These are phyloP conservation scores for Kuschelorhynchus macadamiae DNA, from an alignment of 2,888 invertebrate species.

Conservation along the genomic window DNA sequence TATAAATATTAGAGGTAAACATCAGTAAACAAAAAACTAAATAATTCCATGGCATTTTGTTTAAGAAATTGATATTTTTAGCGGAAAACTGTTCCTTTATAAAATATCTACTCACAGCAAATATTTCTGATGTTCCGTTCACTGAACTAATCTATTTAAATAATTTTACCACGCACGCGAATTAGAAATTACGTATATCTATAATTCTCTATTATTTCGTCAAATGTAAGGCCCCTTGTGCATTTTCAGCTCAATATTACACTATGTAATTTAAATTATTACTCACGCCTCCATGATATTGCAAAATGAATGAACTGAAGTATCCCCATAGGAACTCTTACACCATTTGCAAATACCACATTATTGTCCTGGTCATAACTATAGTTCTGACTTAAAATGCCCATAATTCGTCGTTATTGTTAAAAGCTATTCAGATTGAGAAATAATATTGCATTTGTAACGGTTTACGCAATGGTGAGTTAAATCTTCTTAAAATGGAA, in stretches of 20 bases:
- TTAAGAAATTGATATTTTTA: too few species aligned
- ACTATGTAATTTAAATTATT: slow-evolving; percentile 9
- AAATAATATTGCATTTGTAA: slow-evolving; percentile 41
- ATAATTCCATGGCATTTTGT: too few species aligned
- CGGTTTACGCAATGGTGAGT: slow-evolving; percentile 37
- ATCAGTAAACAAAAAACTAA: too few species aligned
- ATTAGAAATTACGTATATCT: too few species aligned
- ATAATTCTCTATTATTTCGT: too few species aligned
- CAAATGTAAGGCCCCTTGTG: too few species aligned
- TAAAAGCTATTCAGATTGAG: slow-evolving; percentile 40
- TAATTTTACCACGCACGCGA: too few species aligned
- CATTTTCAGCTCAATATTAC: not conserved
- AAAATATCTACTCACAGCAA: too few species aligned
- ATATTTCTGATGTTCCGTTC: too few species aligned
- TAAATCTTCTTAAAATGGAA: slow-evolving; percentile 45
- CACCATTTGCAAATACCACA: slow-evolving; percentile 41
- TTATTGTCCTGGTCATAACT: slow-evolving; percentile 38
- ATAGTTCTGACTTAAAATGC: slow-evolving; percentile 38
- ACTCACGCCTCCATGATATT: slow-evolving; percentile 11
- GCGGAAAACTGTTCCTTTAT: too few species aligned
- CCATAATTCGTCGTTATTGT: slow-evolving; percentile 44
- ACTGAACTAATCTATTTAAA: too few species aligned
- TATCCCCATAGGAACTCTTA: slow-evolving; percentile 29
- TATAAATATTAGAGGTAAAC: too few species aligned
- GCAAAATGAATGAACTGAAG: slow-evolving; percentile 16